These are phyloP conservation scores for Willowsia nigromaculata DNA, from an alignment of 2,888 invertebrate species.

Conservation along the genomic window DNA sequence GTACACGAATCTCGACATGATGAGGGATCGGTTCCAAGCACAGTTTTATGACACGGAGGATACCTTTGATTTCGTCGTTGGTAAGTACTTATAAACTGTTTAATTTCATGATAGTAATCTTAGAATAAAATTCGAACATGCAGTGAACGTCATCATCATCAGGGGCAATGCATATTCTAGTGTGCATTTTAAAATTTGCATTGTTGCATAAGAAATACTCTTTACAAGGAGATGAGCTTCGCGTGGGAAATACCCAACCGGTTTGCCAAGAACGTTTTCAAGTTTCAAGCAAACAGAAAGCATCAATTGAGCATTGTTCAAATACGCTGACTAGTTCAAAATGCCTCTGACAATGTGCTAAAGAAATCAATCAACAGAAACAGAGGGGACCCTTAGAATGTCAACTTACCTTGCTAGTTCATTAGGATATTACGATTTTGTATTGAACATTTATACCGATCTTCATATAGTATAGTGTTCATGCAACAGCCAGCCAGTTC, in stretches of 20 bases:
- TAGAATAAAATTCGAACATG: no score
- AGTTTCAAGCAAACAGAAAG: background rate
- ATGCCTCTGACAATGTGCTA: background rate
- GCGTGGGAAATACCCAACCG: background rate
- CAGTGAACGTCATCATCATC: background rate
- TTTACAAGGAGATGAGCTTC: background rate
- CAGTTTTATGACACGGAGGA: slow-evolving; percentile 74
- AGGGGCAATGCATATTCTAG: background rate
- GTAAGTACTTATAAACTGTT: slow-evolving; percentile 71
- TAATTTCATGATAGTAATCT: no score
- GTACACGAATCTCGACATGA: slow-evolving; percentile 74
- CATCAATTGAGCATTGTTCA: background rate
- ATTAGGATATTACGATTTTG: no score
- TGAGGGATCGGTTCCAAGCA: slow-evolving; percentile 75
- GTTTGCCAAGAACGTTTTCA: background rate
- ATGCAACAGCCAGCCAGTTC: no score
- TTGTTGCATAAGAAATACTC: background rate
- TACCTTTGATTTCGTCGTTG: slow-evolving; percentile 76
- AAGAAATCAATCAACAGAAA: background rate
- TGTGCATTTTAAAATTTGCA: background rate
- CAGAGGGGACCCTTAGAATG: no score
- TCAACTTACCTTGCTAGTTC: no score
- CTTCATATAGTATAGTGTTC: no score
- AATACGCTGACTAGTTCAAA: slow-evolving; percentile 8
- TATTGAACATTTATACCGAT: no score